Evolutionary conservation across 2,888 invertebrate species (phyloP), one percentile per base, ranked within the genome.

Genomic region (Erebia ligea): DNA sequence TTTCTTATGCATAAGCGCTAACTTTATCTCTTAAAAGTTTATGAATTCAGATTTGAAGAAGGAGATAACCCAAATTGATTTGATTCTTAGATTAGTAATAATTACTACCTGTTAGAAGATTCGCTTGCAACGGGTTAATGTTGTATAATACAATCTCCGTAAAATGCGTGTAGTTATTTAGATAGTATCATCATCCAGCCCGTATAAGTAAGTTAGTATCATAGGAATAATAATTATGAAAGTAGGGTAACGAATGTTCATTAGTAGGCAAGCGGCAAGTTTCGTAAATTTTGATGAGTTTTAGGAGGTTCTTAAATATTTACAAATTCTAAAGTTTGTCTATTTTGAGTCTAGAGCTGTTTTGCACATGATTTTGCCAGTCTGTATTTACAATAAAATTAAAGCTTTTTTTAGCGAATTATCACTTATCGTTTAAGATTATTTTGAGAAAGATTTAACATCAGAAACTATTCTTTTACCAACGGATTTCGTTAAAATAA

Each of bases 401-500:
- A 10, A 45, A 45, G 42, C 3, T 54, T 17, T 54, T 19, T 2
- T 10, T 19, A 10, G 19, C 54, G 3, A 9, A 17, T 54, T 9
- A 54, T 54, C 34, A 6, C 3, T 54, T 19, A 19, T 54, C 8
- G 17, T n/a, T 52, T 52, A 50, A n/a, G 50, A 17, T 52, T 54
- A 17, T 17, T 54, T 54, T 19, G 17, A 19, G 19, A 52, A 17
- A 34, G 13, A 13, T 15, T 57, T 10, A 61, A 19, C 42, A 42
- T 59, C 17, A 61, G 5, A 42, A 42, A 61, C 42, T 8, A 45
- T 62, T 66, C n/a, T 5, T 48, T 58, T 57, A 25, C 4, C 42
- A 54, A 48, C 10, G 19, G 15, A 45, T 48, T 45, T 64, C 57
- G 50, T 63, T 54, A 54, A 59, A 70, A 45, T 52, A 45, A 70